Conservation (phyloP, 2,113 vertebrate species). For the Dicentrarchus labrax region DNA sequence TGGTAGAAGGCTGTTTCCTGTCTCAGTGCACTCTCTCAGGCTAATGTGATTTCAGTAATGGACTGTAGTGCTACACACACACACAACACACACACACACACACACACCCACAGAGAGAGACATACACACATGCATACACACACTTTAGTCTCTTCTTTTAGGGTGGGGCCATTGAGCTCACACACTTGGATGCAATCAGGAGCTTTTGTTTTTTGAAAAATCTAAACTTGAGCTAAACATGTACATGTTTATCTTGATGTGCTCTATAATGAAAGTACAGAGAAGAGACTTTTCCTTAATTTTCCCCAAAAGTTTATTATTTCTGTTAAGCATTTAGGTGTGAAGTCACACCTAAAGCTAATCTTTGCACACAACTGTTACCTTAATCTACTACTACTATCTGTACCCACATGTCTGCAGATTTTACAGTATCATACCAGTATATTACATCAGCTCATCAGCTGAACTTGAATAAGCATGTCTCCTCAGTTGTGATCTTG, state of each 20-base stretch:
- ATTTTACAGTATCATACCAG: neutral
- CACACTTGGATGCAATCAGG: constrained; percentile 39
- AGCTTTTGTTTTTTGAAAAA: constrained; percentile 9
- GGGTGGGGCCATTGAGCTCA: constrained; percentile 66
- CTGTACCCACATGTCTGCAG: neutral
- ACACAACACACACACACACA: constrained; percentile 14
- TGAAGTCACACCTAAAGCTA: neutral
- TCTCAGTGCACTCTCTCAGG: constrained; percentile 62
- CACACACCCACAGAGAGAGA: no score
- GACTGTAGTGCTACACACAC: constrained; percentile 64
- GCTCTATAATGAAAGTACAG: neutral
- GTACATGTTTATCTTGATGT: neutral
- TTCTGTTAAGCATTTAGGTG: neutral
- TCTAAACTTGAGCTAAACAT: neutral
- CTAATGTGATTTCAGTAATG: constrained; percentile 84
- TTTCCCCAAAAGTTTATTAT: neutral
- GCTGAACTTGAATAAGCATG: neutral
- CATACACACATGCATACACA: constrained; percentile 30
- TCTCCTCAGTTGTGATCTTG: neutral
- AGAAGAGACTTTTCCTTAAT: neutral
- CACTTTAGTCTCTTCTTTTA: constrained; percentile 40
- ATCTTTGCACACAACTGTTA: neutral
- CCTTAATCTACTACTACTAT: neutral
- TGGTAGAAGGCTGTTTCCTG: constrained; percentile 71
- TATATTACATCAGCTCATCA: neutral